phyloP scores from a whole-genome alignment of 2,888 invertebrate species.

The Volucella inanis region DNA sequence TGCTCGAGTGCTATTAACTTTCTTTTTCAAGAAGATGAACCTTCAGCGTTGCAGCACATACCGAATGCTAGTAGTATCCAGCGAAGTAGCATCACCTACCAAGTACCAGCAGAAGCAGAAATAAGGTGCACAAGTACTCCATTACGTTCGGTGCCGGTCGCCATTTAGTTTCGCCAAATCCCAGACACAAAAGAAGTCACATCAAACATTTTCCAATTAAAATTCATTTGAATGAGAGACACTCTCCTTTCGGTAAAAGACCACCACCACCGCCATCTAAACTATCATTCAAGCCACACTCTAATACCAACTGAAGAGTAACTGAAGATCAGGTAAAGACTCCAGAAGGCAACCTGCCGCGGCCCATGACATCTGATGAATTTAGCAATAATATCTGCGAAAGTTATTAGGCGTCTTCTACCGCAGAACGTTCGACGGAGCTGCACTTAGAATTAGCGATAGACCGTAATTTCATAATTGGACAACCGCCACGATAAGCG shows the following conservation, averaged over 20 bases:
- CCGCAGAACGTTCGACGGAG: not conserved
- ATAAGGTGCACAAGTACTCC: not conserved
- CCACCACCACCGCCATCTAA: conserved; percentile 50
- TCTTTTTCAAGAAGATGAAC: conserved; percentile 11
- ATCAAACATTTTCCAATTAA: conserved; percentile 60
- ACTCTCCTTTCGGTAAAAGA: not conserved
- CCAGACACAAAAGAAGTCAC: conserved; percentile 34
- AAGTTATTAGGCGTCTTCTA: conserved; percentile 44
- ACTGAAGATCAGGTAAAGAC: not conserved
- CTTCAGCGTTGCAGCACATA: not conserved
- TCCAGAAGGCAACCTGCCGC: conserved; percentile 5
- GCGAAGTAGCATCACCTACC: too few relatives aligned
- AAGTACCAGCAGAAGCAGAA: too few relatives aligned
- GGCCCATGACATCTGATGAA: conserved; percentile 55
- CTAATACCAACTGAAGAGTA: conserved; percentile 20
- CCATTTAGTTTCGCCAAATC: conserved; percentile 30
- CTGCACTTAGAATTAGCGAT: conserved; percentile 20
- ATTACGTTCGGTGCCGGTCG: not conserved
- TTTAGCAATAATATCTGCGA: conserved; percentile 52
- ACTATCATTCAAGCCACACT: conserved; percentile 61
- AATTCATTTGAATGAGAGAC: conserved; percentile 28
- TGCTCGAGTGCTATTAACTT: conserved; percentile 12
- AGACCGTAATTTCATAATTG: conserved; percentile 50
- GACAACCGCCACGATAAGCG: conserved; percentile 19
- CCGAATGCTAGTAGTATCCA: too few relatives aligned